phyloP scores from a whole-genome alignment of 2,113 vertebrate species.

The Scalopus aquaticus region DNA sequence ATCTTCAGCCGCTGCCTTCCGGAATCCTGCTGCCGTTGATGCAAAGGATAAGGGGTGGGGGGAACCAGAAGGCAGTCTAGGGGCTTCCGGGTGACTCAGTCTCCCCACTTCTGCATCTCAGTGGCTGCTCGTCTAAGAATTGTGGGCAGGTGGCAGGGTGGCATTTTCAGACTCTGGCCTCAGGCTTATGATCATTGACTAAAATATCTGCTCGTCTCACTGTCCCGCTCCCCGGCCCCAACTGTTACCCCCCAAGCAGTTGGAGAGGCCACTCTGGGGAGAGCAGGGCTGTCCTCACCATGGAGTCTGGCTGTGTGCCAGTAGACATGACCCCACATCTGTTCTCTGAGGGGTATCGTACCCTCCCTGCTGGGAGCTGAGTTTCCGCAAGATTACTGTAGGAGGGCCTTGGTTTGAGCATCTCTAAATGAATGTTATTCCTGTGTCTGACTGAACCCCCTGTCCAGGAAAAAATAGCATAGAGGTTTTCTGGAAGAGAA shows the following conservation, averaged over 20 bases:
- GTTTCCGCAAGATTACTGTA: not conserved
- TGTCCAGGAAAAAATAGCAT: not conserved
- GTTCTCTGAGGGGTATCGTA: not conserved
- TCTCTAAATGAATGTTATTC: not conserved
- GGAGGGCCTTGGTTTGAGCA: not conserved
- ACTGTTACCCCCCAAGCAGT: not conserved
- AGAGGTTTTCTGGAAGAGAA: not conserved
- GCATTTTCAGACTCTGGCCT: not conserved
- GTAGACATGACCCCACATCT: not conserved
- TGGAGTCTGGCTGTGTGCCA: not conserved
- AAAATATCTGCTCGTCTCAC: not conserved
- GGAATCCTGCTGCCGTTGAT: not conserved
- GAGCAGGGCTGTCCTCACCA: not conserved
- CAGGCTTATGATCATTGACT: not conserved
- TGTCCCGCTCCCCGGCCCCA: no score
- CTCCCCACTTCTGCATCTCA: not conserved
- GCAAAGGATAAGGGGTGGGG: not conserved
- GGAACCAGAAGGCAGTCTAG: no score
- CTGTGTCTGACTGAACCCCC: not conserved
- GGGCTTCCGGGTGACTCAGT: not conserved
- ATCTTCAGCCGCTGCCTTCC: not conserved
- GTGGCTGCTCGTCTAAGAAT: not conserved
- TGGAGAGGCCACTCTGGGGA: not conserved
- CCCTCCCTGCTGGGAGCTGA: not conserved
- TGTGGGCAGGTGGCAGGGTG: fast-evolving